A percentile compares a stretch with the other conserved stretches of the same genome.
These are phyloP conservation scores for Hapalemur alaotrensis DNA, from an alignment of 2,797 vertebrate genomes.

Conservation along the genomic window DNA sequence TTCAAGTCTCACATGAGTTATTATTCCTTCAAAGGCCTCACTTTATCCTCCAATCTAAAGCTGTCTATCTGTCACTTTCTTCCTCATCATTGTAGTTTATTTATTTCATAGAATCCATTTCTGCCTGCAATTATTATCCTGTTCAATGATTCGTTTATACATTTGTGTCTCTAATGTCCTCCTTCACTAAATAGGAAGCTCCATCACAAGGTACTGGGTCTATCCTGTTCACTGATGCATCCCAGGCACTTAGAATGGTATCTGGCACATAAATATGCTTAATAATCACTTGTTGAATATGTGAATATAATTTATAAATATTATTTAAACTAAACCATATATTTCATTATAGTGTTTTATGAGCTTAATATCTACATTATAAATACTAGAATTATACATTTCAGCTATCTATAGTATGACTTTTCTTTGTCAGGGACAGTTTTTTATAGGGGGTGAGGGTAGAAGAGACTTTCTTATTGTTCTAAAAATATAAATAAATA, in stretches of 20 bases:
- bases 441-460: fast-evolving
- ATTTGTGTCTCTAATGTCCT: background rate
- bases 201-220: fast-evolving
- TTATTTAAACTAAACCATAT: background rate
- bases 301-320: background rate
- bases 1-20: background rate
- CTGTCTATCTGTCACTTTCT: background rate
- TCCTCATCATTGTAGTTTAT: background rate
- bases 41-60: background rate
- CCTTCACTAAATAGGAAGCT: background rate
- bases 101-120: background rate
- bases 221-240: background rate
- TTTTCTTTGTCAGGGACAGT: background rate
- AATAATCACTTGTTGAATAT: background rate
- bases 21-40: background rate
- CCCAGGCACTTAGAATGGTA: no score
- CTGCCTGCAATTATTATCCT: background rate
- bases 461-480: background rate
- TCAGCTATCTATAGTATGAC: background rate
- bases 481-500: background rate
- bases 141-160: background rate
- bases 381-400: background rate
- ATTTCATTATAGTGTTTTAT: background rate
- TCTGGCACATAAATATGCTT: background rate
- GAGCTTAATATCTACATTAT: background rate